Base-by-base conservation (phyloP, 1,140 invertebrate species). In the Doryteuthis pealeii region DNA sequence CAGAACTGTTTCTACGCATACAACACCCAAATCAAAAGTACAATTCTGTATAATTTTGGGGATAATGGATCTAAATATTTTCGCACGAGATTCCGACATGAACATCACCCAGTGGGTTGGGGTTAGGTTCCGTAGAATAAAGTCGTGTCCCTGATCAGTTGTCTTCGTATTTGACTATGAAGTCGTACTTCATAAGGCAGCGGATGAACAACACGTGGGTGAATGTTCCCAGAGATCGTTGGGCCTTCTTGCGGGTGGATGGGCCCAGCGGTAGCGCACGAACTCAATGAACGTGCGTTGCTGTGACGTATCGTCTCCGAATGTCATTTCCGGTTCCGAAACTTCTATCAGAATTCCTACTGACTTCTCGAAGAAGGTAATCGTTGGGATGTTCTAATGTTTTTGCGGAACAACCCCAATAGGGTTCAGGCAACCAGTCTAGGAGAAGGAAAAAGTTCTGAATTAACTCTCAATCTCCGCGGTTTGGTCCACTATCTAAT, bases 81-180 rank as follows among this genome's bases (percentile, higher is more conserved):
- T n/a, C n/a, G n/a, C n/a, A n/a, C n/a, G n/a, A n/a, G n/a, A n/a
- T n/a, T n/a, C 82, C 18, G 75, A 77, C 0, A 82, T 81, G 32
- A 80, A 79, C 33, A 81, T 80, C 6, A 85, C 75, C 35, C 74
- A 72, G 1, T 75, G 49, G 5, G 79, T 66, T 10, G 78, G 80
- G 8, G 71, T 70, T 1, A 83, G 49, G 40, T 82, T 75, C 18
- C 78, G 74, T 33, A 86, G 68, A 1, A 85, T 76, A 32, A 77
- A 70, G 54, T 77, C 68, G 0, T 80, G 91, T 86, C 95, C 93
- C 74, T 92, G 91, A 49, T 91, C 85, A 6, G 95, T 85, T 0
- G 92, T 92, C 83, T n/a, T 96, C 94, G 84, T 95, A 96, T 88
- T 96, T 95, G 87, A 95, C 95, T 73, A 97, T 92, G 83, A 96